Base-by-base conservation (phyloP, 2,113 vertebrate species). In the Poeciliopsis occidentalis region DNA sequence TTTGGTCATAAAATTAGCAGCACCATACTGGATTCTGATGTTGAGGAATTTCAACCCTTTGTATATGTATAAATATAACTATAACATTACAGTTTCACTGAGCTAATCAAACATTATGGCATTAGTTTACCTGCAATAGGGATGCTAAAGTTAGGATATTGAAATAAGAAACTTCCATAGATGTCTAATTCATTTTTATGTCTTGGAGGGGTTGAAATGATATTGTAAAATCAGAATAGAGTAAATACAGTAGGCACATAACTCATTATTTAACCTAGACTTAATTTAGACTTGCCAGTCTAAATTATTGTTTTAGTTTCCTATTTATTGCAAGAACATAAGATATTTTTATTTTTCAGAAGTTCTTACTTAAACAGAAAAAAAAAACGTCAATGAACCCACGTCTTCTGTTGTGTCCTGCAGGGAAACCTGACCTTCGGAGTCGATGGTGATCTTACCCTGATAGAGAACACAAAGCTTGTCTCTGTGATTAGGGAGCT, bases 391-490 rank as follows among this genome's bases (percentile, higher is more conserved):
- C 4, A 12, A 8, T 26, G 5, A 10, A 30, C 41, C 39, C 0
- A 47, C n/a, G 8, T 12, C 37, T 4, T 71, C n/a, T n/a, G 7
- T n/a, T 15, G 4, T 41, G 26, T 71, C 32, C 62, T 70, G 17
- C 73, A 99, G 98, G 98, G 98, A 4, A 99, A 98, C 91, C 73
- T 99, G 87, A 96, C 94, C 17, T 98, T 99, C 60, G 93, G 82
- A 0, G 94, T 96, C 76, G 98, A 99, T 12, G 97, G 96, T 0
- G 98, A 99, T 26, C 95, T 93, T 0, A 96, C 96, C 1, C 63
- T 97, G 44, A 98, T 99, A 44, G 97, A 99, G 89, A 97, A 95
- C 30, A 44, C 88, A 26, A 97, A 96, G 85, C 84, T 95, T 6
- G 96, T 97, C 13, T 96, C 96, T 0, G 75, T 95, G 75, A 91